Conservation (phyloP, 2,113 vertebrate species). For the Zosterops pallidus region DNA sequence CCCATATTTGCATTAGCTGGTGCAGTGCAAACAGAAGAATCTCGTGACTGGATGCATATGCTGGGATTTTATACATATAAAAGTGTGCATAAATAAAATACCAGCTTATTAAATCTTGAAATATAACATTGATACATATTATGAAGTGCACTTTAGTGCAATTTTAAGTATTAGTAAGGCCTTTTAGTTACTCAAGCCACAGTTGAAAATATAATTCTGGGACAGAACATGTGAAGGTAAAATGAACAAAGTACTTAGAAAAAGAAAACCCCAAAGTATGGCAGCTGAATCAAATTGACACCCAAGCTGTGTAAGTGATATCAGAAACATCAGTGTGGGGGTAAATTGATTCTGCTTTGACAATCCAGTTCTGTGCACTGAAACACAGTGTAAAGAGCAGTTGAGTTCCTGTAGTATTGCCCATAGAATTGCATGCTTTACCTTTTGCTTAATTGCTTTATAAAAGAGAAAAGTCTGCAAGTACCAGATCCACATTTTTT, state of each 20-base stretch:
- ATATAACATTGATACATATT: rapidly evolving
- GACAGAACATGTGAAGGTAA: neutral
- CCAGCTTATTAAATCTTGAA: neutral
- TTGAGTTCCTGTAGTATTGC: neutral
- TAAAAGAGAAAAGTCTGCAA: neutral
- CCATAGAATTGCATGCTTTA: neutral
- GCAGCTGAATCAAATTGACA: neutral
- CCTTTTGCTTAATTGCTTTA: neutral
- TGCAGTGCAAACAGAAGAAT: neutral
- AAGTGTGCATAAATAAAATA: neutral
- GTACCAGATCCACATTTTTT: neutral
- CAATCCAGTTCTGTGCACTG: neutral
- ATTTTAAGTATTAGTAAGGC: neutral
- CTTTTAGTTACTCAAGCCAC: neutral
- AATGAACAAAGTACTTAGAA: neutral
- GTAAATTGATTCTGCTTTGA: neutral
- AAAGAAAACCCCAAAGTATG: neutral
- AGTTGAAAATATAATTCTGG: neutral
- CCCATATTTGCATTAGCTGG: neutral
- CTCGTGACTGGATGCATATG: neutral
- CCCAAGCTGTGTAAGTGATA: neutral
- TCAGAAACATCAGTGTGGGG: neutral
- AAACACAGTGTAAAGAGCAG: neutral
- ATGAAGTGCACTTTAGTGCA: neutral
- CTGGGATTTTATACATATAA: neutral